Evolutionary conservation across 35 echinoderm and acorn worm genomes (phyloP).

Genomic region (Anneissia japonica): DNA sequence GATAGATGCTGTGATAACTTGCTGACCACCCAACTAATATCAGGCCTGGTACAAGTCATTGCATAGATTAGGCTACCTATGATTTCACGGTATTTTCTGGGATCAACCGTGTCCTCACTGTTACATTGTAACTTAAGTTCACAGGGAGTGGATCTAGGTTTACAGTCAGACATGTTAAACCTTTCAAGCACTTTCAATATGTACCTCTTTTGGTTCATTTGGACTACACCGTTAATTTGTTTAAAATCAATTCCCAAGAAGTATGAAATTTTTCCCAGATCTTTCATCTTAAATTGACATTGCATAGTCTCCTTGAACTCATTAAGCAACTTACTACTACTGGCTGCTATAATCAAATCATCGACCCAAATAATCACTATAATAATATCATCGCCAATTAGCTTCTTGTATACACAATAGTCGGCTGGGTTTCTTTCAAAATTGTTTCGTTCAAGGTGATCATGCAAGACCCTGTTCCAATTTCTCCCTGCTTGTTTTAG

Average conservation of each 20-base stretch:
- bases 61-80: slow-evolving; percentile 38
- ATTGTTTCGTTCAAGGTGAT: neutral
- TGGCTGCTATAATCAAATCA: slow-evolving; percentile 20
- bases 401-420: slow-evolving; percentile 21
- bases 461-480: slow-evolving; percentile 33
- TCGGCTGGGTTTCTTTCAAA: slow-evolving; percentile 1
- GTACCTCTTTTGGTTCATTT: neutral
- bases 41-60: slow-evolving; percentile 38
- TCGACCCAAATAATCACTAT: slow-evolving; percentile 29
- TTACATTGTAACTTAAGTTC: slow-evolving; percentile 35
- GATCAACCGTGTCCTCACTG: slow-evolving; percentile 4
- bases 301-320: slow-evolving; percentile 12
- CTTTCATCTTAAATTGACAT: slow-evolving; percentile 24
- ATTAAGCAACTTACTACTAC: neutral
- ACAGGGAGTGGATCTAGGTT: neutral
- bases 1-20: slow-evolving; percentile 41
- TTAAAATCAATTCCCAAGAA: neutral
- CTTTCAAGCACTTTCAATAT: neutral
- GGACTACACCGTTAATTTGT: neutral
- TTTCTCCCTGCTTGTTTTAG: slow-evolving; percentile 44
- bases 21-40: slow-evolving; percentile 35
- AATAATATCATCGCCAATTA: neutral
- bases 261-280: slow-evolving; percentile 27
- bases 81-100: slow-evolving; percentile 34
- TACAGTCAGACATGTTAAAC: neutral